A percentile compares a stretch with the other conserved stretches of the same genome.
These are phyloP conservation scores for Dasyornis broadbenti DNA, from an alignment of 2,113 vertebrate species.

Conservation along the genomic window DNA sequence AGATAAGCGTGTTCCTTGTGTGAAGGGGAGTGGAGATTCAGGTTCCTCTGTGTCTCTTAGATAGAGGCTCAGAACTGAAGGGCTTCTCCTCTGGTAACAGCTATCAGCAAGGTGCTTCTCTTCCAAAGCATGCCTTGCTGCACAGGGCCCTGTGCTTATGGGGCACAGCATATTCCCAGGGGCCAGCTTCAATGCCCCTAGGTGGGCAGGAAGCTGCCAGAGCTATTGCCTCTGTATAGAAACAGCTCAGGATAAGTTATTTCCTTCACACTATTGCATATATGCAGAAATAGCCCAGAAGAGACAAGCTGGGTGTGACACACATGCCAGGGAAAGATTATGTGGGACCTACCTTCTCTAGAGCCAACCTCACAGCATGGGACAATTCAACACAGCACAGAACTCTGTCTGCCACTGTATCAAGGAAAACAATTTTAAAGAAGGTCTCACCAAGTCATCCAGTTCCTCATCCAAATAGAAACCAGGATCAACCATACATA, in stretches of 20 bases:
- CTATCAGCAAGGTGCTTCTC: background rate
- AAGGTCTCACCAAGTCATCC: background rate
- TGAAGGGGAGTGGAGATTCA: background rate
- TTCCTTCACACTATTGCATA: background rate
- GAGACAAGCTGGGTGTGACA: background rate
- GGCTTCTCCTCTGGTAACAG: background rate
- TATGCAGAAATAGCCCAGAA: background rate
- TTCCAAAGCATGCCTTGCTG: background rate
- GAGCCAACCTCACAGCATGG: accelerated
- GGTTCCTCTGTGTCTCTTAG: background rate
- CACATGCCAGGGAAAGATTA: background rate
- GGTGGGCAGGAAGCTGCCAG: background rate
- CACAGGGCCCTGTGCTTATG: accelerated
- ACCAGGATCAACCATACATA: background rate
- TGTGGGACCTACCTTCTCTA: background rate
- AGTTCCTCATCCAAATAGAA: background rate
- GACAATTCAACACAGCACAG: background rate
- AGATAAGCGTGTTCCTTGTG: accelerated
- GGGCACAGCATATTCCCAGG: background rate
- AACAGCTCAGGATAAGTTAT: background rate
- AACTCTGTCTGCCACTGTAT: background rate
- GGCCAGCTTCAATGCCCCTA: background rate
- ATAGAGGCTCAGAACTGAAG: background rate
- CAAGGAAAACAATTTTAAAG: background rate
- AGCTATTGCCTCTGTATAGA: background rate